Conservation (phyloP, 2,113 vertebrate species). For the Tinamus guttatus region DNA sequence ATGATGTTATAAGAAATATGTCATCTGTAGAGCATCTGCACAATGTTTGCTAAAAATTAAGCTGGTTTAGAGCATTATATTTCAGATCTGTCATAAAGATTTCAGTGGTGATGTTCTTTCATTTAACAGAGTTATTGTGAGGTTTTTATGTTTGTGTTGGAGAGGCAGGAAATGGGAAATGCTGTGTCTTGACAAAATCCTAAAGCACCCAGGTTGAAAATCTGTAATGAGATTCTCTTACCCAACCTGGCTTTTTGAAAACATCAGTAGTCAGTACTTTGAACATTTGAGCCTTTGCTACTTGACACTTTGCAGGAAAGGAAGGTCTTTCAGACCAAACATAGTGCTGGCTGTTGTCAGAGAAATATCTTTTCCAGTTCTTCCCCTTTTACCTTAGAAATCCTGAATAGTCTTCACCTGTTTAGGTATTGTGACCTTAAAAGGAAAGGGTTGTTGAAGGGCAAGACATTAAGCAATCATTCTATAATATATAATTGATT, state of each 20-base stretch:
- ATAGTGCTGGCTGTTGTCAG: neutral
- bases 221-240: neutral
- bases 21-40: conserved; percentile 31
- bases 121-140: conserved; percentile 25
- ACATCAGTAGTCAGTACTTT: neutral
- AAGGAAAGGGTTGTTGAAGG: neutral
- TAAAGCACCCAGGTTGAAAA: neutral
- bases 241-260: neutral
- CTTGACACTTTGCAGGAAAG: neutral
- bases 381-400: neutral
- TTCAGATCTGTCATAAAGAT: conserved; percentile 56
- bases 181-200: neutral
- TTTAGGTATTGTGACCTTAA: neutral
- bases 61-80: conserved; percentile 54
- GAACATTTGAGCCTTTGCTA: neutral
- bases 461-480: neutral
- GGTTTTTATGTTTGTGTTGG: neutral
- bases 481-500: neutral
- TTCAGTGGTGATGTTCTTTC: conserved; percentile 11
- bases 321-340: neutral
- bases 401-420: neutral
- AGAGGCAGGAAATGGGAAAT: neutral
- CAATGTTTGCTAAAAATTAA: conserved; percentile 58
- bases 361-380: neutral
- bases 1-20: conserved; percentile 45